These are phyloP conservation scores for Andrena camellia DNA, from an alignment of 2,888 invertebrate genomes.

Conservation along the genomic window DNA sequence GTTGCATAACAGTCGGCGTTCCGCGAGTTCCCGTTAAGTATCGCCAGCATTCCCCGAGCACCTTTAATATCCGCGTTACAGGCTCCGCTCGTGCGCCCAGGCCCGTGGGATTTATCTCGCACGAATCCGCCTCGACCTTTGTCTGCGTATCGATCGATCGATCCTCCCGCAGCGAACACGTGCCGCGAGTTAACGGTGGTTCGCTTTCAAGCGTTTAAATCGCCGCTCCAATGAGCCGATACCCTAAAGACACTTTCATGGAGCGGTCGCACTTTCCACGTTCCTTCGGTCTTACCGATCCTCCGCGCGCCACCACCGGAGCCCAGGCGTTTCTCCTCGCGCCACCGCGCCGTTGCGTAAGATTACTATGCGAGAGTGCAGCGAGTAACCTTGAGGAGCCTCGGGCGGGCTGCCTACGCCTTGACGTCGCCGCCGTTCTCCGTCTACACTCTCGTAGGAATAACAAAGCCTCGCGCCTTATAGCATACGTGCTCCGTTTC, in stretches of 20 bases:
- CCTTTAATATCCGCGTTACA: not conserved
- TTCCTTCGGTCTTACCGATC: not conserved
- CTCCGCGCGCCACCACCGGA: conserved; percentile 26
- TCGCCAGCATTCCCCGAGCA: not conserved
- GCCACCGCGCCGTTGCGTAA: conserved; percentile 70
- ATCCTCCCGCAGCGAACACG: conserved; percentile 32
- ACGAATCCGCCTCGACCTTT: conserved; percentile 32
- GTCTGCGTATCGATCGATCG: conserved; percentile 37
- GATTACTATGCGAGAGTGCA: conserved; percentile 64
- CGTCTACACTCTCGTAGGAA: not conserved
- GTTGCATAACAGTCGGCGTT: conserved; percentile 1
- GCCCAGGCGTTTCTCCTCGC: conserved; percentile 5
- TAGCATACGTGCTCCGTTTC: not conserved
- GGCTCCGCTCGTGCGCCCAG: not conserved
- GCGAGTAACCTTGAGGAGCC: conserved; percentile 73
- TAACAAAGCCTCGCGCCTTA: conserved; percentile 19
- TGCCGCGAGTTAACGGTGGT: conserved; percentile 53
- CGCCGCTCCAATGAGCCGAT: conserved; percentile 32
- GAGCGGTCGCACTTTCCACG: not conserved
- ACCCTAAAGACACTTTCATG: not conserved
- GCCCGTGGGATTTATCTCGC: conserved; percentile 30
- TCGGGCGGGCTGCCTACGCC: conserved; percentile 43
- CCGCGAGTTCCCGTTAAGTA: not conserved
- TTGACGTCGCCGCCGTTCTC: conserved; percentile 43
- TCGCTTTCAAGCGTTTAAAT: conserved; percentile 52